These are phyloP conservation scores for Virgularia gustaviana DNA, from an alignment of 92 coral and sea anemone species.

Conservation along the genomic window DNA sequence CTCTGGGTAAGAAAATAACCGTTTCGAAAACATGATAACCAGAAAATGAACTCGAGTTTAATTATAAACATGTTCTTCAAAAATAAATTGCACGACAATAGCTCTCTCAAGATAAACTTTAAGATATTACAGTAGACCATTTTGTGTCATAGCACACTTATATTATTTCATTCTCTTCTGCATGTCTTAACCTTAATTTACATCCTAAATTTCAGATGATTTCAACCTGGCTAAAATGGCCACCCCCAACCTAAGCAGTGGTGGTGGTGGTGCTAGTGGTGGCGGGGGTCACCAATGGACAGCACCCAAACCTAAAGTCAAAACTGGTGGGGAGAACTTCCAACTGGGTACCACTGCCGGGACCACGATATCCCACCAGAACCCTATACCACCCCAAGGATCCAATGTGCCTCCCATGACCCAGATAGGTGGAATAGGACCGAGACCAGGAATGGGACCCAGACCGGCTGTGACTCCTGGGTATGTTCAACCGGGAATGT, in stretches of 20 bases:
- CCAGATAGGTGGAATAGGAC: conserved; percentile 47
- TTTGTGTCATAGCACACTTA: too few relatives aligned
- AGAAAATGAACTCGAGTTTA: too few relatives aligned
- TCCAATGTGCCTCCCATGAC: conserved; percentile 29
- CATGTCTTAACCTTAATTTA: too few relatives aligned
- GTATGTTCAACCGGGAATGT: conserved; percentile 59
- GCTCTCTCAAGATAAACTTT: too few relatives aligned
- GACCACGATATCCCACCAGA: conserved; percentile 15
- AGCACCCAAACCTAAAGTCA: conserved; percentile 78
- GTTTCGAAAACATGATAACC: too few relatives aligned
- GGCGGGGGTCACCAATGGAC: conserved; percentile 93
- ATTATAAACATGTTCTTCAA: too few relatives aligned
- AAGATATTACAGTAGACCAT: too few relatives aligned
- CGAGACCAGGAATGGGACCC: conserved; percentile 24
- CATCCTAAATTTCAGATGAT: conserved; percentile 21
- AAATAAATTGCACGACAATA: too few relatives aligned
- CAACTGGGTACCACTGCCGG: conserved; percentile 64
- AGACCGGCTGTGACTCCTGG: conserved; percentile 55
- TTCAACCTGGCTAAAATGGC: not conserved
- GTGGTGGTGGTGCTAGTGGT: too few relatives aligned
- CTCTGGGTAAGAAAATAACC: conserved; percentile 75
- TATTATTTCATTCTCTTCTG: too few relatives aligned
- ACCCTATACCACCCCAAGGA: conserved; percentile 18
- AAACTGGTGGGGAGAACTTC: conserved; percentile 97
- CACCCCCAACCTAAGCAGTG: not conserved